Percentiles rank a stretch among this genome's conserved stretches.
Conservation (phyloP, 2,113 vertebrate genomes). For the Ardeotis arabs region DNA sequence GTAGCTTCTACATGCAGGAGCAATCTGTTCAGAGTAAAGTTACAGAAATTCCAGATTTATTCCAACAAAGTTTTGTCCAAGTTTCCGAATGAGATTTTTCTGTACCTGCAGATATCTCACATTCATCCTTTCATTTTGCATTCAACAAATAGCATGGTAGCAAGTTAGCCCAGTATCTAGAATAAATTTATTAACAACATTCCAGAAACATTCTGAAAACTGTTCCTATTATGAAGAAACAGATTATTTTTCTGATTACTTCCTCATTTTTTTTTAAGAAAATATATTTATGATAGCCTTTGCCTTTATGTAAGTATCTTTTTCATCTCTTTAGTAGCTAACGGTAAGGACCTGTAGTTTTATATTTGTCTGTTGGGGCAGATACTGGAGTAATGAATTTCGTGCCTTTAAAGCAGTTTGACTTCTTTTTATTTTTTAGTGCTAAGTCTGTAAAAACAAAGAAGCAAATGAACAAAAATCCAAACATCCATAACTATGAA, state of each 20-base stretch:
- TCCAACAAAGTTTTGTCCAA: background rate
- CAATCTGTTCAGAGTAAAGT: background rate
- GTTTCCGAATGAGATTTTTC: background rate
- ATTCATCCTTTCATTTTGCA: background rate
- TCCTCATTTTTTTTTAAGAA: background rate
- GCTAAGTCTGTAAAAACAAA: background rate
- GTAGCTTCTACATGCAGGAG: background rate
- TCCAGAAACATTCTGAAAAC: background rate
- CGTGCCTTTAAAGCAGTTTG: background rate
- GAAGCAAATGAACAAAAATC: background rate
- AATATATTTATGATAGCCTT: background rate
- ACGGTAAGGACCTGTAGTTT: background rate
- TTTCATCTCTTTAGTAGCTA: background rate
- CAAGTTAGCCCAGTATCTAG: background rate
- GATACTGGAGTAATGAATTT: background rate
- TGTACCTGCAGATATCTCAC: background rate
- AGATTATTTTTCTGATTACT: background rate
- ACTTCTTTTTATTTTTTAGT: background rate
- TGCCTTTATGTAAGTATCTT: background rate
- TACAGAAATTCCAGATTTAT: background rate
- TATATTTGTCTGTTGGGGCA: background rate
- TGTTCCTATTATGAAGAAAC: background rate
- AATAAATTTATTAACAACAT: background rate
- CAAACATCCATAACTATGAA: background rate
- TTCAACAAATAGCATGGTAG: background rate